Evolutionary conservation across 2,797 vertebrate species (phyloP).

Genomic region (Acrocephalus scirpaceus): DNA sequence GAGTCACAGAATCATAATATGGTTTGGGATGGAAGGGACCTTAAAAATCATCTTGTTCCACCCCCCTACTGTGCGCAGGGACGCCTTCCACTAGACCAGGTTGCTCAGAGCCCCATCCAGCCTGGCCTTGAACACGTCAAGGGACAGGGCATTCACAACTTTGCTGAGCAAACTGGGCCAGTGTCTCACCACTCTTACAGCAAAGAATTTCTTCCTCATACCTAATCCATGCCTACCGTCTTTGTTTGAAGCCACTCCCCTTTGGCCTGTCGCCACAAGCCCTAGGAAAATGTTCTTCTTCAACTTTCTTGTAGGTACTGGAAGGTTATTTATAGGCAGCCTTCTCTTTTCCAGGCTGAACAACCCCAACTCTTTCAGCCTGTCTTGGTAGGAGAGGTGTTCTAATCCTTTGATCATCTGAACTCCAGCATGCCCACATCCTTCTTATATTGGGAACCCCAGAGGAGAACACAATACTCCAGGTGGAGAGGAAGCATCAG

Average conservation of each 20-base stretch:
- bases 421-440: not conserved
- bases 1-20: not conserved
- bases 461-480: not conserved
- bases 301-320: not conserved
- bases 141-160: not conserved
- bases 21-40: not conserved
- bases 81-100: not conserved
- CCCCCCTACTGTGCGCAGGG: not conserved
- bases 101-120: not conserved
- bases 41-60: not conserved
- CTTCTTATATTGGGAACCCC: not conserved
- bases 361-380: not conserved
- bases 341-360: not conserved
- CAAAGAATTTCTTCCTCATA: not conserved
- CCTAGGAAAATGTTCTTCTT: not conserved
- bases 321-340: not conserved
- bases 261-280: not conserved
- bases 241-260: not conserved
- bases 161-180: not conserved
- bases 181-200: not conserved
- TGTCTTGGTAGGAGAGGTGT: not conserved
- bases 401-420: not conserved
- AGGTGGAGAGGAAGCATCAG: not conserved
- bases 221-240: not conserved
- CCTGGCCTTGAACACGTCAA: not conserved